Evolutionary conservation across 2,888 invertebrate species (phyloP), one percentile per base, ranked within the genome.

Genomic region (Diarsia rubi): DNA sequence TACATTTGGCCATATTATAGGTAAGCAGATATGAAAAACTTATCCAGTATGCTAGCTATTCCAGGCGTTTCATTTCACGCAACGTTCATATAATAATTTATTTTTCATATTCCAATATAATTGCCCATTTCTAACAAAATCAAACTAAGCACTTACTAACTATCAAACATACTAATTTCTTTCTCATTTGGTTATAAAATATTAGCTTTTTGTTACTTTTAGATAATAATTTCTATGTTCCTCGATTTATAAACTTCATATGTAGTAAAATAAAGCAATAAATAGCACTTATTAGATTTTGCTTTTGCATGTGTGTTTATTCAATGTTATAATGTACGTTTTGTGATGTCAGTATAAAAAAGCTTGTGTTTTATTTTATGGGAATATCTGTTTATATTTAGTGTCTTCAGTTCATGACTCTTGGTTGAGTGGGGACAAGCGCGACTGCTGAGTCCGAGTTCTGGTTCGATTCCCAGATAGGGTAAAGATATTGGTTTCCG

Each of bases 81-180:
- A 37, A 45, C 19, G 1, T 37, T 47, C 65, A 24, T 47, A n/a
- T 6, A 44, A 21, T 21, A 0, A 5, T 42, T 27, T 21, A 0
- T 21, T 21, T 42, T 45, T 31, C 16, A 12, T 16, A 31, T 3
- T 2, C 12, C 31, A 44, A 14, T 27, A 9, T 16, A 27, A 16
- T 59, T n/a, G 6, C n/a, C 9, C 19, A n/a, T 65, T 47, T 42
- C 21, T 76, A 76, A 63, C 47, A 31, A 76, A 54, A 47, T 63
- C 27, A 76, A 31, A 76, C 37, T 63, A 63, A 69, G 5, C 37
- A 45, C 31, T n/a, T 31, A 75, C 65, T 65, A 57, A 57, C 21
- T 31, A 49, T 59, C 16, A 65, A 59, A 52, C 12, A 45, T 9
- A 24, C 64, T 63, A 69, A 57, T 42, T 42, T 42, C 6, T 37